Evolutionary conservation across 2,113 vertebrate genomes (phyloP), one percentile per base, ranked within the genome.

Genomic region (Elgaria multicarinata): DNA sequence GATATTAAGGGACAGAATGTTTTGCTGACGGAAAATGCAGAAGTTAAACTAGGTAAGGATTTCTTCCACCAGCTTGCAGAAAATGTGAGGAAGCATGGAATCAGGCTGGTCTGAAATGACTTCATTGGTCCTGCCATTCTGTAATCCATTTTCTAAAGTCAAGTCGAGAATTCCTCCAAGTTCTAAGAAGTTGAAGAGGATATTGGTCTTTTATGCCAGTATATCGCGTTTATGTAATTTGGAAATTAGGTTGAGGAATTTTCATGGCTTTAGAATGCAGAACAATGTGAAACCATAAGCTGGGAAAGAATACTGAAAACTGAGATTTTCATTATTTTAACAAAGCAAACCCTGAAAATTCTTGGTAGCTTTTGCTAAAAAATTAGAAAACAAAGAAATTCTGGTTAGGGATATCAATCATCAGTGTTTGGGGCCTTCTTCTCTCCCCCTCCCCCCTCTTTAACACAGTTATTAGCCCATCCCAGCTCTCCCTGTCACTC

Each of bases 1-100:
- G 99, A 99, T 89, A 99, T 99, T 93, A 99, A 99, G 96, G 99
- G 99, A 66, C 99, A 99, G 95, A 99, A 99, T 46, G 99, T 99
- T 82, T 94, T 99, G 96, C 97, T 99, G 96, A 99, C 99, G 0
- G 99, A 99, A 96, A 99, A 99, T 9, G 99, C 99, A 13, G 99
- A 99, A 97, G 99, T 99, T 83, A 99, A 99, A 94, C 97, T 99
- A 83, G 99, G 99, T 99, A 94, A 98, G 98, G 67, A 77, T 80
- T 77, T 69, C 24, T 83, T 72, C 24, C 53, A n/a, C 13, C 74
- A 92, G 83, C 85, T 87, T 83, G 72, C 75, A 91, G 81, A 91
- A 92, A 8, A 81, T 88, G 42, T 20, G 28, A 5, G 66, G 77
- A 92, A 53, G 74, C 78, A 66, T 66, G 64, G 33, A 66, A 42